Evolutionary conservation across 2,797 vertebrate genomes (phyloP), one percentile per base, ranked within the genome.

Genomic region (Tenualosa ilisha): DNA sequence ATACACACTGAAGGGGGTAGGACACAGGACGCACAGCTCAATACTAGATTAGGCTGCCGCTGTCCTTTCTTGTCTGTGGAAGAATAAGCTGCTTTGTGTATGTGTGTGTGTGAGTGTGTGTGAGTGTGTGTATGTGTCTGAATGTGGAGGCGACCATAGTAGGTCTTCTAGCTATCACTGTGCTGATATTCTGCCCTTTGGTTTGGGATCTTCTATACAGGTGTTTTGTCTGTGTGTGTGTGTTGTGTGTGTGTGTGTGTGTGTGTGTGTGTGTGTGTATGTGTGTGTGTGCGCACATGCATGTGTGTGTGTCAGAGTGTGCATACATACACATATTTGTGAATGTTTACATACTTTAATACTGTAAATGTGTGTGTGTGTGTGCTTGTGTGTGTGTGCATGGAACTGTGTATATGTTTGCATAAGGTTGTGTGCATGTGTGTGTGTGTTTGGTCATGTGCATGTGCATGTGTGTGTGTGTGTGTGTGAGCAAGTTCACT

Each of bases 11-110:
- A 65, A 46, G 46, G 61, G 61, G 22, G 9, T 3, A 26, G 24
- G n/a, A 24, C 61, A 9, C 51, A 7, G 6, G 1, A n/a, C 61
- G 26, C 8, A 65, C 24, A 65, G n/a, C 61, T 65, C n/a, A 65
- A 65, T 65, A 65, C 61, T 65, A 26, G n/a, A 26, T 22, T 65
- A 65, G n/a, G 7, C 61, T 65, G 61, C 24, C 61, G 1, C 61
- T 65, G 61, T 26, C 61, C n/a, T 24, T 9, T 7, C 24, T 9
- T 65, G 61, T 65, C n/a, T 65, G 15, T 5, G 3, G 22, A n/a
- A n/a, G 56, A 61, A 61, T 61, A 61, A n/a, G 56, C 56, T 61
- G 56, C 56, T 65, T 22, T 65, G 61, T 65, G 61, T 65, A 7
- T 24, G 22, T 63, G n/a, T 63, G 59, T 63, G 59, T 63, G 59